These are phyloP conservation scores for Zaprionus camerounensis DNA, from an alignment of 1,140 invertebrate genomes.

Conservation along the genomic window DNA sequence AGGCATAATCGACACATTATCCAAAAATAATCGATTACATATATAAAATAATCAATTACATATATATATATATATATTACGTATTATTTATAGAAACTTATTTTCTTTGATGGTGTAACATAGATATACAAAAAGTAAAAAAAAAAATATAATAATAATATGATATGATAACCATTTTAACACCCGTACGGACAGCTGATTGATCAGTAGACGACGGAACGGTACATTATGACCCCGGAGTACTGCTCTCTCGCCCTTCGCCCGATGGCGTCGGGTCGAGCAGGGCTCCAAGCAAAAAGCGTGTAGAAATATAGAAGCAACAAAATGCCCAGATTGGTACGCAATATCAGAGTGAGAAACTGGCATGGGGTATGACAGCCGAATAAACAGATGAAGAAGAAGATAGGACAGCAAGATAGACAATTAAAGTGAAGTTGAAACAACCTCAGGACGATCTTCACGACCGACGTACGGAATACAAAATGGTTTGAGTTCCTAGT, in stretches of 20 bases:
- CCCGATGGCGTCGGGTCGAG: slow-evolving; percentile 9
- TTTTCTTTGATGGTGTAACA: slow-evolving; percentile 80
- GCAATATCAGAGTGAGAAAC: not conserved
- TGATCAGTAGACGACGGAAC: slow-evolving; percentile 20
- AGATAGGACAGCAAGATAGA: not conserved
- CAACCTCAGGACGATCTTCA: slow-evolving; percentile 7
- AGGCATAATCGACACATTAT: not conserved
- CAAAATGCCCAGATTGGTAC: slow-evolving; percentile 7
- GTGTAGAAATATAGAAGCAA: slow-evolving; percentile 32
- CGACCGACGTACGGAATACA: slow-evolving; percentile 40
- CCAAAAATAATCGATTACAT: not conserved
- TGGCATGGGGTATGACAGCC: not conserved
- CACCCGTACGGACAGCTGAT: slow-evolving; percentile 17
- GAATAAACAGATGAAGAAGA: not conserved
- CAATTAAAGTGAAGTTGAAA: not conserved
- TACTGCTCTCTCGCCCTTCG: not conserved
- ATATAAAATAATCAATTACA: slow-evolving; percentile 22
- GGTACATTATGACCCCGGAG: slow-evolving; percentile 32
- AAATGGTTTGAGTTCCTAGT: slow-evolving; percentile 81
- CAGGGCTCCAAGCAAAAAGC: slow-evolving; percentile 8
- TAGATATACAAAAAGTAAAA: slow-evolving; percentile 69
- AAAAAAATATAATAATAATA: slow-evolving; percentile 26
- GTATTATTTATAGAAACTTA: slow-evolving; percentile 55
- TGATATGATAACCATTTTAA: slow-evolving; percentile 14
- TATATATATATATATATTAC: slow-evolving; percentile 45